These are phyloP conservation scores for Nomia melanderi DNA, from an alignment of 1,140 invertebrate species.

Conservation along the genomic window DNA sequence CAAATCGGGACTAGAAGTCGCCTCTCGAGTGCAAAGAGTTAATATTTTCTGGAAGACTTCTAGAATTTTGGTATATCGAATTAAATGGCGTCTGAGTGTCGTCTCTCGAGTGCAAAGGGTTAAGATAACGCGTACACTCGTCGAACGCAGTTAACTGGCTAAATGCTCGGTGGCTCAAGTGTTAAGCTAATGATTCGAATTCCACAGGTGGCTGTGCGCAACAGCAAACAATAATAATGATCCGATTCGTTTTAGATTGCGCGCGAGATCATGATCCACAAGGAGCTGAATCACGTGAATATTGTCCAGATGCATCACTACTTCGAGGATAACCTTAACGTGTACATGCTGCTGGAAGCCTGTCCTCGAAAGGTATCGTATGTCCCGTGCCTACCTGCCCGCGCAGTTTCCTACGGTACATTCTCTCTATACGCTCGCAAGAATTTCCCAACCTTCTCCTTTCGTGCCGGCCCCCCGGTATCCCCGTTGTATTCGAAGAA, in stretches of 20 bases:
- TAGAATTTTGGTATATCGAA: too few species aligned
- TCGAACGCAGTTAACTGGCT: too few species aligned
- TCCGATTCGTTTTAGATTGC: conserved; percentile 69
- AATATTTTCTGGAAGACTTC: too few species aligned
- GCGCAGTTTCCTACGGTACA: conserved; percentile 27
- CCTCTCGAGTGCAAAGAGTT: too few species aligned
- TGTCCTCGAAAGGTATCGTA: conserved; percentile 84
- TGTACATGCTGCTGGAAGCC: conserved; percentile 89
- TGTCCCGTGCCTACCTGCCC: conserved; percentile 29
- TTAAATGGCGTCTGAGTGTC: too few species aligned
- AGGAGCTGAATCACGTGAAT: conserved; percentile 84
- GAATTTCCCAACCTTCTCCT: conserved; percentile 45
- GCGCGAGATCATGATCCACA: conserved; percentile 88
- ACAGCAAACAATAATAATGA: conserved; percentile 7
- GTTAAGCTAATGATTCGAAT: background rate
- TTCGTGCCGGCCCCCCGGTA: background rate
- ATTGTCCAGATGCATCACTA: conserved; percentile 87
- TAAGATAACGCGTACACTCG: too few species aligned
- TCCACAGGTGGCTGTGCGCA: background rate
- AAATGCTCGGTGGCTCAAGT: too few species aligned
- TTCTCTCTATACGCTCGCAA: conserved; percentile 24
- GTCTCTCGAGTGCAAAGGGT: too few species aligned
- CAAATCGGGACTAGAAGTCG: too few species aligned
- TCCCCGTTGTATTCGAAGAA: conserved; percentile 10
- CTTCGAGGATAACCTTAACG: conserved; percentile 88